A percentile compares a stretch with the other conserved stretches of the same genome.
Evolutionary conservation across 2,797 vertebrate species (phyloP).

Genomic region (Falco peregrinus): DNA sequence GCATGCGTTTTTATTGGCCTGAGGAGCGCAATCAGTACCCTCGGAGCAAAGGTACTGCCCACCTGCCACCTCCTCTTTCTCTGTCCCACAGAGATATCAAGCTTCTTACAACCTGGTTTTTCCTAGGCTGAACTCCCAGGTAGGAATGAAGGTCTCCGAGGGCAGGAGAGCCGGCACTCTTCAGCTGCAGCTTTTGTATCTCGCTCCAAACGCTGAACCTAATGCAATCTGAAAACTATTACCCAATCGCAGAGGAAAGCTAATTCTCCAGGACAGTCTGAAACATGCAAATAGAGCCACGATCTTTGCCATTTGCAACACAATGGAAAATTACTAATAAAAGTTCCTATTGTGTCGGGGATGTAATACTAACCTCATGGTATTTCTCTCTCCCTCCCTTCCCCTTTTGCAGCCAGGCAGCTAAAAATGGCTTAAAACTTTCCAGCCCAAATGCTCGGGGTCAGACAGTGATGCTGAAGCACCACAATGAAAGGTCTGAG

Average conservation of each 20-base stretch:
- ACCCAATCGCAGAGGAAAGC: background rate
- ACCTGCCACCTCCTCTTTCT: background rate
- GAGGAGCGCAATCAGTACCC: background rate
- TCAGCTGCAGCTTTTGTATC: background rate
- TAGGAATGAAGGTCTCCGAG: background rate
- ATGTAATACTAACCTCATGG: constrained; percentile 12
- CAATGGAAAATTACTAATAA: constrained; percentile 66
- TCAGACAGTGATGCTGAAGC: background rate
- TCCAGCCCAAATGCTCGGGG: background rate
- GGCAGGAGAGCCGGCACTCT: background rate
- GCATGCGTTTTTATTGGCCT: background rate
- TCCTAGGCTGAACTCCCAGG: background rate
- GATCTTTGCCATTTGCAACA: constrained; percentile 49
- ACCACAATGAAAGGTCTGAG: background rate
- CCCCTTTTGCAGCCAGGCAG: background rate
- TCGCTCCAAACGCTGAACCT: background rate
- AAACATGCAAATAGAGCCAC: background rate
- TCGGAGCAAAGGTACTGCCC: background rate
- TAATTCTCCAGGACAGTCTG: constrained; percentile 15
- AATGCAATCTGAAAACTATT: constrained; percentile 1
- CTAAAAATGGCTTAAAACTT: constrained; percentile 26
- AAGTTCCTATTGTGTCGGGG: constrained; percentile 55
- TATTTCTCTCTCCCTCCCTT: background rate
- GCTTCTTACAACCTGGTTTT: background rate
- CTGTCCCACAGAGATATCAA: background rate